phyloP scores from a whole-genome alignment of 2,797 vertebrate genomes.

The Sciaenops ocellatus region DNA sequence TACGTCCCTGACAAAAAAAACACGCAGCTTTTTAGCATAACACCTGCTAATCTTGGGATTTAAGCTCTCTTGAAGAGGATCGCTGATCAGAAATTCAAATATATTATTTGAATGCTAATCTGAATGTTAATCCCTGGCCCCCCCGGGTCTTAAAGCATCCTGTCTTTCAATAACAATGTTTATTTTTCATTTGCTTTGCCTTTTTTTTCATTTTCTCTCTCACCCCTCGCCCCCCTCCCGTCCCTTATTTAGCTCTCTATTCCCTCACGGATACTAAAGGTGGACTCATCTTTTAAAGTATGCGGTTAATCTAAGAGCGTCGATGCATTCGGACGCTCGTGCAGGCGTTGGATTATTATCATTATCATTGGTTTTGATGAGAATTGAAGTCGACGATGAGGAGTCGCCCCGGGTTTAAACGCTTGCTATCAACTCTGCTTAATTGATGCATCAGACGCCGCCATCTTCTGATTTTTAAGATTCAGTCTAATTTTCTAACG shows the following conservation, averaged over 20 bases:
- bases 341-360: slow-evolving; percentile 35
- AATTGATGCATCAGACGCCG: slow-evolving; percentile 2
- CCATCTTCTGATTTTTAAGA: background rate
- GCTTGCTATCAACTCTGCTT: slow-evolving; percentile 37
- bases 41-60: slow-evolving; percentile 92
- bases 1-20: slow-evolving; percentile 84
- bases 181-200: slow-evolving; percentile 86
- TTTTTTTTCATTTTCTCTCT: slow-evolving; percentile 62
- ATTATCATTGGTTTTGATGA: slow-evolving; percentile 44
- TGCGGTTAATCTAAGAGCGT: slow-evolving; percentile 47
- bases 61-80: slow-evolving; percentile 86
- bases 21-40: slow-evolving; percentile 88
- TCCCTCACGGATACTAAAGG: slow-evolving; percentile 44
- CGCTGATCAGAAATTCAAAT: slow-evolving; percentile 93
- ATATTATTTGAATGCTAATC: slow-evolving; percentile 93
- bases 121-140: slow-evolving; percentile 90
- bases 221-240: background rate
- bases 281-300: slow-evolving; percentile 50
- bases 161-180: slow-evolving; percentile 88
- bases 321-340: slow-evolving; percentile 23
- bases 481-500: background rate
- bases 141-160: slow-evolving; percentile 83
- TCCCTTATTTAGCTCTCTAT: slow-evolving; percentile 35
- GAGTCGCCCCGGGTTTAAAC: slow-evolving; percentile 30
- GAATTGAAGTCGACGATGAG: slow-evolving; percentile 23